A percentile compares a stretch with the other conserved stretches of the same genome.
Evolutionary conservation across 2,797 vertebrate species (phyloP).

Genomic region (Sebastes steindachneri): DNA sequence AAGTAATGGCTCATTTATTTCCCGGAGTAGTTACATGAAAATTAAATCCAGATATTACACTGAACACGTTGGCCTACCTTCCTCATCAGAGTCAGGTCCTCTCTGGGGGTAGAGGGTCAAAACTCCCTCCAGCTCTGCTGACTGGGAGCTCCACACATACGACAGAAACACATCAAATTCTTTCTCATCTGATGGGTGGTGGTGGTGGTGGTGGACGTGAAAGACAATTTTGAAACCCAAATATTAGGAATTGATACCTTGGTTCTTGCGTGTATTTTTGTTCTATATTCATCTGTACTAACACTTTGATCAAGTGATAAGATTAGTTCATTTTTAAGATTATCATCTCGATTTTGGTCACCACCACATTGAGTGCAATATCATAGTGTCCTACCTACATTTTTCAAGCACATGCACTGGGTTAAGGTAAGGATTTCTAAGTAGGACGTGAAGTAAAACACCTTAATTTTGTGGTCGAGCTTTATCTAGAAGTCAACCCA

Average conservation of each 20-base stretch:
- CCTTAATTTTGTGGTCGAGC: neutral
- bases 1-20: neutral
- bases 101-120: neutral
- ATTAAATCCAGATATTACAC: neutral
- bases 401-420: neutral
- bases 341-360: neutral
- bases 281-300: neutral
- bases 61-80: slow-evolving; percentile 23
- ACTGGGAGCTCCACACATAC: slow-evolving; percentile 73
- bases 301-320: neutral
- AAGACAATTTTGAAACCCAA: neutral
- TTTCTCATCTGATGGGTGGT: slow-evolving; percentile 80
- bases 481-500: neutral
- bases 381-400: neutral
- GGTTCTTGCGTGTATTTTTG: neutral
- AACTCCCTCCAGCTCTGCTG: slow-evolving; percentile 1
- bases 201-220: neutral
- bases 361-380: neutral
- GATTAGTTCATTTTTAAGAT: neutral
- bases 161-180: slow-evolving; percentile 91
- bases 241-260: neutral
- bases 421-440: neutral
- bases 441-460: neutral
- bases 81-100: neutral
- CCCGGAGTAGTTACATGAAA: neutral